Percentiles rank a stretch among this genome's conserved stretches.
phyloP scores from a whole-genome alignment of 2,888 invertebrate species.

The Xestia sexstrigata region DNA sequence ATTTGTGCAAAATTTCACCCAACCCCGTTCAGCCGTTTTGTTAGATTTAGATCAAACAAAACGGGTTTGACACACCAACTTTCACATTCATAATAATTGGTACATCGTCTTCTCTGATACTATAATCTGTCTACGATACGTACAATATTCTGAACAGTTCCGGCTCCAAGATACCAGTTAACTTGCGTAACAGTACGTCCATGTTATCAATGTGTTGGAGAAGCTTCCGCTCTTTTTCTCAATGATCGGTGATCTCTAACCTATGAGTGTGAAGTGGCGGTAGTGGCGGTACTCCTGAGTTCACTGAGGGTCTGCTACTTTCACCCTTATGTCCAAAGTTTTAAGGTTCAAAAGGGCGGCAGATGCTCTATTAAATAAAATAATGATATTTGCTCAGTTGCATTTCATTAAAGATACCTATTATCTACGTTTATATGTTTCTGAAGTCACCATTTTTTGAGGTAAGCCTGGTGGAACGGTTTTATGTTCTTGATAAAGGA shows the following conservation, averaged over 20 bases:
- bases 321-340: background rate
- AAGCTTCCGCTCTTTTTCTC: constrained; percentile 49
- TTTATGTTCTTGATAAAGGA: no score
- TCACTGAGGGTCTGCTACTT: background rate
- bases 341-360: background rate
- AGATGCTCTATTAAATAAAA: constrained; percentile 20
- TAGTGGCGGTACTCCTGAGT: background rate
- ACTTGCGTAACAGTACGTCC: constrained; percentile 31
- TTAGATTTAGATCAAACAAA: no score
- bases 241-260: constrained; percentile 46
- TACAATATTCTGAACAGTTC: constrained; percentile 39
- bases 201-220: constrained; percentile 28
- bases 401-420: background rate
- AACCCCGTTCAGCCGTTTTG: background rate
- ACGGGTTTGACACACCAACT: background rate
- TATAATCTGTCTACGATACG: background rate
- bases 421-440: background rate
- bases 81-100: background rate
- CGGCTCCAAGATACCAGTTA: constrained; percentile 17
- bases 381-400: background rate
- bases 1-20: background rate
- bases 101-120: background rate
- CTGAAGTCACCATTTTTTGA: background rate
- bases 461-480: no score
- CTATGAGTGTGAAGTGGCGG: constrained; percentile 11